A percentile compares a stretch with the other conserved stretches of the same genome.
Evolutionary conservation across 2,888 invertebrate species (phyloP).

Genomic region (Epinotia demarniana): DNA sequence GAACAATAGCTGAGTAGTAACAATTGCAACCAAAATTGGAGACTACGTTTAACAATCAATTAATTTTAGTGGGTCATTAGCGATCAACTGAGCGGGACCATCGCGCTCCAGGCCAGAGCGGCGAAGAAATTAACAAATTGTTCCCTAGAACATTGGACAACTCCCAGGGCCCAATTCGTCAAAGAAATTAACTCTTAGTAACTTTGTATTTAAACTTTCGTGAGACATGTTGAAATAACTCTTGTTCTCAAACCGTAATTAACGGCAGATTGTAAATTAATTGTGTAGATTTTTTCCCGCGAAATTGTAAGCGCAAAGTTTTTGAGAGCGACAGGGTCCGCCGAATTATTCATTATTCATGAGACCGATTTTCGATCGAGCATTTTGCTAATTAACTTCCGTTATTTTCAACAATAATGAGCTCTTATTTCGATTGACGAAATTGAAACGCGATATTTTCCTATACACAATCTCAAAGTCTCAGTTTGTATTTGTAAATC

Average conservation of each 20-base stretch:
- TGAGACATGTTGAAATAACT: not conserved
- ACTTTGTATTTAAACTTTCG: too few species aligned
- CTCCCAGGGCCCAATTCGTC: slow-evolving; percentile 9
- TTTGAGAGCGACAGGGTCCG: not conserved
- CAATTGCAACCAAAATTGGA: slow-evolving; percentile 58
- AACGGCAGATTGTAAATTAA: slow-evolving; percentile 23
- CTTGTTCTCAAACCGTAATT: slow-evolving; percentile 17
- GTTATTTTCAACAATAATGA: slow-evolving; percentile 21
- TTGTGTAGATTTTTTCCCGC: slow-evolving; percentile 25
- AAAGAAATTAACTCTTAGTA: slow-evolving; percentile 8
- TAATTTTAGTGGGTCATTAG: slow-evolving; percentile 58
- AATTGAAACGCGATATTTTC: not conserved
- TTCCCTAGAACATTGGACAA: slow-evolving; percentile 39
- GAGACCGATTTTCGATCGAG: slow-evolving; percentile 15
- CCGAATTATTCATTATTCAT: slow-evolving; percentile 22
- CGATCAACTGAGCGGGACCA: slow-evolving; percentile 53
- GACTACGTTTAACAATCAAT: slow-evolving; percentile 60
- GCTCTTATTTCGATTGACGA: slow-evolving; percentile 15
- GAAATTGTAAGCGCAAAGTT: slow-evolving; percentile 24
- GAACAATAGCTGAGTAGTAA: slow-evolving; percentile 53
- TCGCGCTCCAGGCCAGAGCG: slow-evolving; percentile 30
- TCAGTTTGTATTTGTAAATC: not conserved
- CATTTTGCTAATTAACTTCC: slow-evolving; percentile 27
- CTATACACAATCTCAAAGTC: not conserved
- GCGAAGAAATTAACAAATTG: slow-evolving; percentile 44